phyloP scores from a whole-genome alignment of 2,888 invertebrate genomes.

The Drosophila gaucha region DNA sequence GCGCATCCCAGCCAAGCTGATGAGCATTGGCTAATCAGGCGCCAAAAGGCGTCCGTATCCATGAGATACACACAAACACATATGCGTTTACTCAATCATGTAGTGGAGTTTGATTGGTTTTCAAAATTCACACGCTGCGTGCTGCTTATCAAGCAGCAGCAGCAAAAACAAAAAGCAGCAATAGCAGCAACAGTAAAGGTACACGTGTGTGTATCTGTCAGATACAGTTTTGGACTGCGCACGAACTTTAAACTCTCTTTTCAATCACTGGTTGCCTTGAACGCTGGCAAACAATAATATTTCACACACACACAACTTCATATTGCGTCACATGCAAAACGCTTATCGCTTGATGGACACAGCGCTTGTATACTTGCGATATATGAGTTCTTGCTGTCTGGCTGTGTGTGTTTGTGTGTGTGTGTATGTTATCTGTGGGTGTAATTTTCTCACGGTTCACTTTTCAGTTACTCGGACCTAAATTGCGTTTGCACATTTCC shows the following conservation, averaged over 20 bases:
- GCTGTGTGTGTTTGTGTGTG: slow-evolving; percentile 8
- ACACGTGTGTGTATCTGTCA: slow-evolving; percentile 47
- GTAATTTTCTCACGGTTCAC: slow-evolving; percentile 80
- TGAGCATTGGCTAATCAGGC: slow-evolving; percentile 43
- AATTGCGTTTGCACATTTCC: slow-evolving; percentile 76
- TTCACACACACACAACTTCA: slow-evolving; percentile 32
- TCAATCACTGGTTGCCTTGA: slow-evolving; percentile 31
- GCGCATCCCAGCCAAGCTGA: slow-evolving; percentile 18
- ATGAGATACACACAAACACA: slow-evolving; percentile 21
- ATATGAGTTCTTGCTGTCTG: slow-evolving; percentile 28
- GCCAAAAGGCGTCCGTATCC: slow-evolving; percentile 20
- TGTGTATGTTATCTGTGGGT: slow-evolving; percentile 71
- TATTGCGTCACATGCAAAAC: slow-evolving; percentile 72
- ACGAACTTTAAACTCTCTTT: slow-evolving; percentile 70
- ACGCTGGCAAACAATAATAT: slow-evolving; percentile 66
- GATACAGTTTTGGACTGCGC: slow-evolving; percentile 60
- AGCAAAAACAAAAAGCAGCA: slow-evolving; percentile 18
- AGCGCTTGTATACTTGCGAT: slow-evolving; percentile 18
- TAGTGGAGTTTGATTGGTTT: slow-evolving; percentile 60
- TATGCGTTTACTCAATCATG: slow-evolving; percentile 33
- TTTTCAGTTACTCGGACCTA: slow-evolving; percentile 71
- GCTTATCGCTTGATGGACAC: slow-evolving; percentile 66
- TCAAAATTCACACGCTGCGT: slow-evolving; percentile 65
- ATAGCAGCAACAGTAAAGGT: slow-evolving; percentile 16
- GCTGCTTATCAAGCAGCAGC: slow-evolving; percentile 53